A percentile compares a stretch with the other conserved stretches of the same genome.
Conservation (phyloP, 2,113 vertebrate genomes). For the Plectropomus leopardus region DNA sequence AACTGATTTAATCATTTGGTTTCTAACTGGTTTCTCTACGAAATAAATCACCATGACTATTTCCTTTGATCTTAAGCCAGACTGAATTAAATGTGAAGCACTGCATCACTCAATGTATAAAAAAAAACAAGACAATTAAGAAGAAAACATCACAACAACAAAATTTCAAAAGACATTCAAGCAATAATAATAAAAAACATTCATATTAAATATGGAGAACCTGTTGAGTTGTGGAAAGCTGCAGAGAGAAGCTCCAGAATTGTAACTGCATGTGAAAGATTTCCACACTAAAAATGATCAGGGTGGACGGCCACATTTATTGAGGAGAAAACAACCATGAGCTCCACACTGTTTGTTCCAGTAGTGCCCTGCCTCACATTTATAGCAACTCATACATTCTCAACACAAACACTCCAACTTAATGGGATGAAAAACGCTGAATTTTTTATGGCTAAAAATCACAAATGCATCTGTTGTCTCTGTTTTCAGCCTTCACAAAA, state of each 20-base stretch:
- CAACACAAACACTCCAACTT: not conserved
- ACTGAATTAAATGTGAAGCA: not conserved
- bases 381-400: not conserved
- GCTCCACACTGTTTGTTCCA: not conserved
- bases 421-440: no score
- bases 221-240: no score
- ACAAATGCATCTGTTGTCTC: not conserved
- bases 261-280: no score
- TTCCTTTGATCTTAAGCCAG: not conserved
- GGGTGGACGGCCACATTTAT: not conserved
- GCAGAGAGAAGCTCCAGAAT: no score
- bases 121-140: not conserved
- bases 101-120: not conserved
- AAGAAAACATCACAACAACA: not conserved
- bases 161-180: no score
- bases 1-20: not conserved
- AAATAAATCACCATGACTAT: not conserved
- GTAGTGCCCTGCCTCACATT: not conserved
- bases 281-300: no score
- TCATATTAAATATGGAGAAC: no score
- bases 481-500: not conserved
- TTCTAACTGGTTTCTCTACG: not conserved
- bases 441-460: no score
- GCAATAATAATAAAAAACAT: no score
- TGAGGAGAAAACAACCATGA: not conserved